phyloP scores from a whole-genome alignment of 2,113 vertebrate species.

The Hiodon tergisus region DNA sequence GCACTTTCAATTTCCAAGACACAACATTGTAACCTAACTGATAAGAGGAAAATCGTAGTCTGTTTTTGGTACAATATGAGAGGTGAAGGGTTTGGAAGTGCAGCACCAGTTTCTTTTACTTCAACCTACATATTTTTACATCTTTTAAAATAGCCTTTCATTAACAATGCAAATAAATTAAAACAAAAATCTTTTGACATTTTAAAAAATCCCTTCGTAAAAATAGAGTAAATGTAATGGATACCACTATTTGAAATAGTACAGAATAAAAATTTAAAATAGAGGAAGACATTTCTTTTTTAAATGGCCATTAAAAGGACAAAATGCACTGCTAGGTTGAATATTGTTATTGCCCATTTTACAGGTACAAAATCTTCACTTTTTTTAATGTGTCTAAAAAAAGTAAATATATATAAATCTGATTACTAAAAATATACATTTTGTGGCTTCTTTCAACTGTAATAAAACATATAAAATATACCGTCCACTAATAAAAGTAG shows the following conservation, averaged over 20 bases:
- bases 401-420: constrained; percentile 62
- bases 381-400: constrained; percentile 49
- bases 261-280: constrained; percentile 8
- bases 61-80: neutral
- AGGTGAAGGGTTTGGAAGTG: neutral
- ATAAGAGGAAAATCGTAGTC: neutral
- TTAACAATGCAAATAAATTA: constrained; percentile 1
- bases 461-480: constrained; percentile 58
- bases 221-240: constrained; percentile 17
- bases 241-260: neutral
- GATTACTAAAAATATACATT: constrained; percentile 59
- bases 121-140: constrained; percentile 12
- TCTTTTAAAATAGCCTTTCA: neutral
- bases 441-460: constrained; percentile 37
- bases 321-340: constrained; percentile 27
- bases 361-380: constrained; percentile 39
- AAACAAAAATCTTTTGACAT: neutral
- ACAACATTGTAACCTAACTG: too few species aligned
- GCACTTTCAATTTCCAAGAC: too few species aligned
- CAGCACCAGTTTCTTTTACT: constrained; percentile 11
- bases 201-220: neutral
- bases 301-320: neutral
- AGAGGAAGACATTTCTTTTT: constrained; percentile 4
- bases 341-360: constrained; percentile 23
- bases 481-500: constrained; percentile 54